Conservation (phyloP, 2,888 invertebrate species). For the Chrysolina oricalcia region DNA sequence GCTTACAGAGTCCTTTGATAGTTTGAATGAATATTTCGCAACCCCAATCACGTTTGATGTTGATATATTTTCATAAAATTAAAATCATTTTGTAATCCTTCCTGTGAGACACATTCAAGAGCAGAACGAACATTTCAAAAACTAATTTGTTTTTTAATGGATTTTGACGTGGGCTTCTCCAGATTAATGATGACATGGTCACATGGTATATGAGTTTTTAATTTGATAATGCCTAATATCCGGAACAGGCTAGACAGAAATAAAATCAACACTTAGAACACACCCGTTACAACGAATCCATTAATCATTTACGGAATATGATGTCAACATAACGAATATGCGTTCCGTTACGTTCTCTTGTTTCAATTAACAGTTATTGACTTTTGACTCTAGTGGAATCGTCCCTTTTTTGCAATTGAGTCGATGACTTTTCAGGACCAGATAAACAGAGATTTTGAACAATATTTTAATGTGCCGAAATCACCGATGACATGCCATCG, state of each 20-base stretch:
- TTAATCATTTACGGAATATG: conserved; percentile 63
- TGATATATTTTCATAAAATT: background rate
- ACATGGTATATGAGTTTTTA: conserved; percentile 18
- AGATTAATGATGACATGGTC: conserved; percentile 18
- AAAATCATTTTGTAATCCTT: conserved; percentile 4
- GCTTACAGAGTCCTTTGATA: background rate
- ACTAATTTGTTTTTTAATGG: conserved; percentile 24
- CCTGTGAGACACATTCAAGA: background rate
- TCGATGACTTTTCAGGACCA: background rate
- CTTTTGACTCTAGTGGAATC: background rate
- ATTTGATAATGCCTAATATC: conserved; percentile 19
- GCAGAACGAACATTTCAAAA: conserved; percentile 7
- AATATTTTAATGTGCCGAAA: background rate
- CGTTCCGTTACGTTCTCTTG: conserved; percentile 61
- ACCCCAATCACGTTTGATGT: background rate
- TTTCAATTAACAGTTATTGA: conserved; percentile 65
- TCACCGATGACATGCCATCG: background rate
- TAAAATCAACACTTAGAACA: conserved; percentile 22
- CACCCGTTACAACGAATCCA: conserved; percentile 59
- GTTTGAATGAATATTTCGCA: background rate
- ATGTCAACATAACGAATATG: conserved; percentile 60
- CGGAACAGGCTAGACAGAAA: conserved; percentile 17
- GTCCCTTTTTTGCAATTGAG: background rate
- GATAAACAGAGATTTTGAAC: background rate
- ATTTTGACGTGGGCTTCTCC: conserved; percentile 7